Evolutionary conservation across 2,888 invertebrate genomes (phyloP), one percentile per base, ranked within the genome.

Genomic region (Flexamia atlantica): DNA sequence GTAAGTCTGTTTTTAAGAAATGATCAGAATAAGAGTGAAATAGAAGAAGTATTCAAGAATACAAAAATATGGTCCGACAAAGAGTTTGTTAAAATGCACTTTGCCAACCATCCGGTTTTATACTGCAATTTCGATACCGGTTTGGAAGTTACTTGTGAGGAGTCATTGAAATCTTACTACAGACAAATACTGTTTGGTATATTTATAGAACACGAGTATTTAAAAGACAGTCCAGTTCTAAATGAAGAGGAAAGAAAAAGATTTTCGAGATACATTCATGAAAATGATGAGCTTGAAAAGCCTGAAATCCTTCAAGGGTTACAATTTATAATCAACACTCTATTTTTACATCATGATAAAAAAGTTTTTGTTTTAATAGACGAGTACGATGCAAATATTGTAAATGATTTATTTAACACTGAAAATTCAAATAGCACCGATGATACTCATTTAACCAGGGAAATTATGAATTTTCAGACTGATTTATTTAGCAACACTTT

Each of bases 301-400:
- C 40, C 28, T n/a, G 40, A 76, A 10, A 76, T 76, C 20, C 3
- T 46, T 2, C 14, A 42, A 28, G 76, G 76, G 17, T 42, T 76
- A 5, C 76, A 42, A 14, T 76, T 76, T 76, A 28, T 76, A n/a
- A 46, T 42, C 3, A 7, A 76, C 1, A 9, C 28, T 50, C 50
- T 76, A 17, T 42, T 17, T 25, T n/a, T 76, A 28, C 76, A 76
- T 50, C 76, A 76, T 23, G 50, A 42, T 17, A 46, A 46, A 17
- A 76, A 76, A 46, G 76, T 76, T 1, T 28, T 76, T 12, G 76
- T 76, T 42, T 46, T 76, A 28, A 76, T 76, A 23, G 76, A 76
- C 25, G 76, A 76, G 17, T 76, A 76, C 25, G 76, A 76, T 76
- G 46, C 76, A n/a, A 76, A 23, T 50, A 50, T 76, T 76, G 76